A percentile compares a stretch with the other conserved stretches of the same genome.
phyloP scores from a whole-genome alignment of 2,113 vertebrate genomes.

The Gadus chalcogrammus region DNA sequence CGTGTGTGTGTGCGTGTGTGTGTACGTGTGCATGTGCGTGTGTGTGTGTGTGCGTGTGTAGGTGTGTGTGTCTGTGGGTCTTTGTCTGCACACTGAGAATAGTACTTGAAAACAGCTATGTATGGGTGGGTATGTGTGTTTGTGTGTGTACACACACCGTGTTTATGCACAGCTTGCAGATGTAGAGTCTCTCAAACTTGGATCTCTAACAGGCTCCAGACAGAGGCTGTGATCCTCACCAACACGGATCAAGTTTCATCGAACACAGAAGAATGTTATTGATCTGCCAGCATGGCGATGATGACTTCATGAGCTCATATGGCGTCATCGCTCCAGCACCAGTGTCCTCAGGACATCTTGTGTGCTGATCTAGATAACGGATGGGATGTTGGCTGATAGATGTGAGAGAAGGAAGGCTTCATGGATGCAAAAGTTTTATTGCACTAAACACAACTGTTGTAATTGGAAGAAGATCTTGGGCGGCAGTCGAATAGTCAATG shows the following conservation, averaged over 20 bases:
- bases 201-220: constrained; percentile 55
- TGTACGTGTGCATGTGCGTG: too few relatives aligned
- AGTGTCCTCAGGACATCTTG: neutral
- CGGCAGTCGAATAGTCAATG: too few relatives aligned
- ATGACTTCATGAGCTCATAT: constrained; percentile 53
- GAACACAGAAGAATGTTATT: constrained; percentile 43
- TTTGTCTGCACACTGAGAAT: too few relatives aligned
- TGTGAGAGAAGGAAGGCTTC: too few relatives aligned
- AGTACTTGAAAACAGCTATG: too few relatives aligned
- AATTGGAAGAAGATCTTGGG: too few relatives aligned
- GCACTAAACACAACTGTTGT: too few relatives aligned
- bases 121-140: neutral
- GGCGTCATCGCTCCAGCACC: neutral
- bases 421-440: too few relatives aligned
- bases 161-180: constrained; percentile 17
- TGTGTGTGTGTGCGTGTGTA: too few relatives aligned
- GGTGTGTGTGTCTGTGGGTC: too few relatives aligned
- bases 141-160: neutral
- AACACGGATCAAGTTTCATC: constrained; percentile 42
- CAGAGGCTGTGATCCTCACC: constrained; percentile 10
- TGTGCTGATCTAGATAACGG: constrained; percentile 20
- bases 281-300: constrained; percentile 43
- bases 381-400: too few relatives aligned
- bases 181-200: constrained; percentile 30
- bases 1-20: too few relatives aligned